Evolutionary conservation across 1,140 invertebrate species (phyloP), one percentile per base, ranked within the genome.

Genomic region (Lepeophtheirus salmonis): DNA sequence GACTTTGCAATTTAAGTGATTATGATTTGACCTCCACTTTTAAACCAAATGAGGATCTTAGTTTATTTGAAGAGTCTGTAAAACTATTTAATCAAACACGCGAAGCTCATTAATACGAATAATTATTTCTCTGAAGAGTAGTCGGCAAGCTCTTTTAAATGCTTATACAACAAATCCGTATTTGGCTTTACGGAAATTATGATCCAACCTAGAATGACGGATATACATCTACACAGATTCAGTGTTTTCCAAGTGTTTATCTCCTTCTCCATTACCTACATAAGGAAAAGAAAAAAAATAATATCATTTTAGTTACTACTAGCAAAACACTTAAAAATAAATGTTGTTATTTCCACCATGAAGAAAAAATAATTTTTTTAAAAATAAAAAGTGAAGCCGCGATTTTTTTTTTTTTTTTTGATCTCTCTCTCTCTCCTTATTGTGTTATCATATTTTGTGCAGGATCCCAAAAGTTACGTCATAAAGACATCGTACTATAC

Each of bases 231-330:
- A 30, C 55, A 57, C 16, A 57, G 55, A 24, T 57, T 57, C 13
- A 57, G 26, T 17, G 25, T 21, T 14, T 57, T 50, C 55, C 55
- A 57, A 17, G 55, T 57, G n/a, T n/a, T 26, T 14, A 57, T n/a
- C n/a, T 24, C 16, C 13, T 14, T 26, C 55, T 57, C 55, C 6
- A 50, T 17, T 17, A n/a, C 55, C 55, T 57, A 18, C 2, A 16
- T 3, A 18, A 57, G 2, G 16, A 12, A 2, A 1, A 41, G 12
- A 17, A 57, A 23, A 13, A 26, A 30, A 52, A 18, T 52, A 41
- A 41, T 41, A 41, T n/a, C n/a, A 41, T 41, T 41, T n/a, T n/a
- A n/a, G n/a, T n/a, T n/a, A n/a, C n/a, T n/a, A n/a, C n/a, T n/a
- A n/a, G n/a, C n/a, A n/a, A n/a, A n/a, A n/a, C n/a, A n/a, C n/a